Evolutionary conservation across 1,140 invertebrate genomes (phyloP).

Genomic region (Dinoponera quadriceps): DNA sequence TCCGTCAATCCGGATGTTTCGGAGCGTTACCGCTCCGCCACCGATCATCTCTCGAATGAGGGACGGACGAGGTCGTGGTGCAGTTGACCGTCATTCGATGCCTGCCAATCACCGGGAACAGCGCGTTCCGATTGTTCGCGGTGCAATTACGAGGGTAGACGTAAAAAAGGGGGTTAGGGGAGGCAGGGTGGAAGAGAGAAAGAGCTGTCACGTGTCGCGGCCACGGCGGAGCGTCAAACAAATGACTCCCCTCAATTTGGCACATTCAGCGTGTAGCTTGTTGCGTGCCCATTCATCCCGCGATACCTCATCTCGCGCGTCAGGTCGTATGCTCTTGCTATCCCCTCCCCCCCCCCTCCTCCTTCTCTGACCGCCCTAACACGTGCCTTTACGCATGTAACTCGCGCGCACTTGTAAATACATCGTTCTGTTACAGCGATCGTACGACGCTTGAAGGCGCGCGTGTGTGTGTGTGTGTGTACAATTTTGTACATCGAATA

Average conservation of each 20-base stretch:
- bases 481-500: background rate
- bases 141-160: conserved; percentile 65
- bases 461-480: too few species aligned
- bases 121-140: conserved; percentile 63
- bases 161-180: conserved; percentile 51
- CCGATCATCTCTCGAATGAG: conserved; percentile 42
- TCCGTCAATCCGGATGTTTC: conserved; percentile 6
- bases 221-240: conserved; percentile 67
- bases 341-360: background rate
- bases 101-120: conserved; percentile 67
- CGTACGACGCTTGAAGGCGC: background rate
- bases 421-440: background rate
- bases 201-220: conserved; percentile 63
- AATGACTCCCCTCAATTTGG: conserved; percentile 77
- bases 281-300: conserved; percentile 78
- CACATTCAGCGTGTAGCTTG: conserved; percentile 78
- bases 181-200: conserved; percentile 44
- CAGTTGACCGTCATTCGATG: conserved; percentile 62
- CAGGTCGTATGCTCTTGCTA: conserved; percentile 36
- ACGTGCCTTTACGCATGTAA: conserved; percentile 6
- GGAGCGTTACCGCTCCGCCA: conserved; percentile 26
- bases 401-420: background rate
- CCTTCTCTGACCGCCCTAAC: background rate
- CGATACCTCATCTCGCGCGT: conserved; percentile 64
- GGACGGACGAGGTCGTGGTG: conserved; percentile 14